Base-by-base conservation (phyloP, 2,888 invertebrate species). In the Druceiella hillmani region DNA sequence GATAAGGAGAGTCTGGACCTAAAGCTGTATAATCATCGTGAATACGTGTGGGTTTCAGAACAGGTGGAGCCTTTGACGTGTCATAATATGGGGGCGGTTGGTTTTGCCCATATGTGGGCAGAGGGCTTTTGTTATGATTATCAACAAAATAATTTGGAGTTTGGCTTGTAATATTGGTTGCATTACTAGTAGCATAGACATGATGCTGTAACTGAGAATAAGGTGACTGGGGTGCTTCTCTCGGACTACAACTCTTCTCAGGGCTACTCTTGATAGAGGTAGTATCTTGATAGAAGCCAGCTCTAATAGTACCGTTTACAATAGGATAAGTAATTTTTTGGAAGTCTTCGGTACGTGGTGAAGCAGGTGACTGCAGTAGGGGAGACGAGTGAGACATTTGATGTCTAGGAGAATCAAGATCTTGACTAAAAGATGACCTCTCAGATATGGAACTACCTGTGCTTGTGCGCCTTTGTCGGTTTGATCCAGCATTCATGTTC, bases 201-300 rank as follows among this genome's bases (percentile, higher is more conserved):
- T 73, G 71, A 47, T 64, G 68, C 3, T 65, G 62, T 44, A 69
- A 69, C 4, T 66, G 62, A 2, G 71, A 66, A 47, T 62, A 70
- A 2, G 71, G 70, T 0, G 71, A 71, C 24, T 64, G 66, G 0
- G 81, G 79, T 37, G 79, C 83, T 50, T 87, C 81, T 29, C 85
- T 76, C 1, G 87, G 87, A 55, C 87, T 87, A 54, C 85, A 85
- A 48, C 84, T 87, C 55, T 87, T 88, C 50, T 88, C 87, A 0
- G 87, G 87, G 51, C 87, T 87, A 52, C 85, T 85, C 56, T 86
- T 86, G 3, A 83, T 81, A 1, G 86, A 86, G n/a, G 85, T 80
- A 1, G 84, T 85, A 50, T 90, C 90, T 59, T 91, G 90, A 61
- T 91, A 90, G 59, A 91, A 91, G 3, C 90, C 90, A 20, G 88